These are phyloP conservation scores for Mesorhabditis sp. DNA, from an alignment of 2,888 invertebrate species.

Conservation along the genomic window DNA sequence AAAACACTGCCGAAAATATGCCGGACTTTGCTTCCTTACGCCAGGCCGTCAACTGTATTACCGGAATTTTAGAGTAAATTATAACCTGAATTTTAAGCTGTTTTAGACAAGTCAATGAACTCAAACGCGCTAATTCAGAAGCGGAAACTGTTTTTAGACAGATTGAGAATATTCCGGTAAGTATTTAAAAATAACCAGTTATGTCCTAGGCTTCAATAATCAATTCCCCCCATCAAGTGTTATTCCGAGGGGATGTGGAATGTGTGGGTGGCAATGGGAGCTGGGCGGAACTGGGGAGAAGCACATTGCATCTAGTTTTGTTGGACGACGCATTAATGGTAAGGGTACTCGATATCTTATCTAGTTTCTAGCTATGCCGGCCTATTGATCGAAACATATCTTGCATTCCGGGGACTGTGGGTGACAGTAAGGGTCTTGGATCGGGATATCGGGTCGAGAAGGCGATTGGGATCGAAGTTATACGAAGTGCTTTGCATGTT, in stretches of 20 bases:
- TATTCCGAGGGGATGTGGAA: neutral
- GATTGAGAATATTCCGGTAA: constrained; percentile 6
- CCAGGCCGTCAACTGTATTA: neutral
- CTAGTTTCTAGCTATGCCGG: neutral
- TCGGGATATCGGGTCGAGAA: no score
- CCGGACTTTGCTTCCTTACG: neutral
- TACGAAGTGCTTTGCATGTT: no score
- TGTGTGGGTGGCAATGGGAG: neutral
- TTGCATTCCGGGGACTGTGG: constrained; percentile 4
- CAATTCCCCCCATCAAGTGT: neutral
- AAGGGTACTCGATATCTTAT: neutral
- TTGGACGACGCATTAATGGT: constrained; percentile 1
- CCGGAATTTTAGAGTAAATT: constrained; percentile 1
- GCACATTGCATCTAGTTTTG: neutral
- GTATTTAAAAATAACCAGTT: neutral
- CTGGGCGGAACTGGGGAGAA: neutral
- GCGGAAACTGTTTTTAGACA: neutral
- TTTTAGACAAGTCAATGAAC: neutral
- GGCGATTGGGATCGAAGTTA: no score
- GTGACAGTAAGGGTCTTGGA: neutral
- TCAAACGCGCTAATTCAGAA: neutral
- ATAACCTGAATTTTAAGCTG: neutral
- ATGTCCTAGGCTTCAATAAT: neutral
- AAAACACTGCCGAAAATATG: constrained; percentile 1
- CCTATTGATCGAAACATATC: neutral